Evolutionary conservation across 2,888 invertebrate species (phyloP), one percentile per base, ranked within the genome.

Genomic region (Leptopilina syphax): DNA sequence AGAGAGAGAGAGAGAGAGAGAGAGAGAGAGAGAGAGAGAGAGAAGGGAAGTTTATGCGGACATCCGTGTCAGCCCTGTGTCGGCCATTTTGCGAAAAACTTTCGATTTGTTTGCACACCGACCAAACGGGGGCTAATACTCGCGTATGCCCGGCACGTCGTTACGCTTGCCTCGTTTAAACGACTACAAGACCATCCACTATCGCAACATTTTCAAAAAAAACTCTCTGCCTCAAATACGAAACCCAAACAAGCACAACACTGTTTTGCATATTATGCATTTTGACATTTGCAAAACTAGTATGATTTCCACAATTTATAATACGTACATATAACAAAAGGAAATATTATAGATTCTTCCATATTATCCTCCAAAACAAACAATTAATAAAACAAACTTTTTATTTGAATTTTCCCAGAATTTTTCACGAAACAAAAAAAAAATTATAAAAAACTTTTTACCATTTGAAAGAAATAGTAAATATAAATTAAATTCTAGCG

Each of bases 11-110:
- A 85, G 87, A 86, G 88, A n/a, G 77, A 76, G 80, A 78, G 79
- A 34, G 34, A 34, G 34, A 63, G 60, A 44, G 83, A 78, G 78
- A 34, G 34, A 57, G 60, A 50, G 83, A 78, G 78, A 73, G 76
- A 82, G 84, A 81, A 80, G 83, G 84, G 85, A 87, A 86, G 88
- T 90, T 89, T 90, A 90, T 88, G 89, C 89, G 90, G 90, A 91
- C 91, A 90, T 90, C 89, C 89, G 90, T 88, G 90, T 90, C 90
- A 90, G 89, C 88, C 89, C 86, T 89, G 88, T 90, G 91, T 91
- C 91, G 91, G 91, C 91, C 91, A 92, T 92, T 92, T 91, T 92
- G 91, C 90, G 91, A 91, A 91, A 92, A 92, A 91, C 90, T 91
- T 90, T 91, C 89, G 90, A 90, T 90, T 90, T 87, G 86, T 88